Evolutionary conservation across 2,113 vertebrate species (phyloP), one percentile per base, ranked within the genome.

Genomic region (Chelonoidis abingdonii): DNA sequence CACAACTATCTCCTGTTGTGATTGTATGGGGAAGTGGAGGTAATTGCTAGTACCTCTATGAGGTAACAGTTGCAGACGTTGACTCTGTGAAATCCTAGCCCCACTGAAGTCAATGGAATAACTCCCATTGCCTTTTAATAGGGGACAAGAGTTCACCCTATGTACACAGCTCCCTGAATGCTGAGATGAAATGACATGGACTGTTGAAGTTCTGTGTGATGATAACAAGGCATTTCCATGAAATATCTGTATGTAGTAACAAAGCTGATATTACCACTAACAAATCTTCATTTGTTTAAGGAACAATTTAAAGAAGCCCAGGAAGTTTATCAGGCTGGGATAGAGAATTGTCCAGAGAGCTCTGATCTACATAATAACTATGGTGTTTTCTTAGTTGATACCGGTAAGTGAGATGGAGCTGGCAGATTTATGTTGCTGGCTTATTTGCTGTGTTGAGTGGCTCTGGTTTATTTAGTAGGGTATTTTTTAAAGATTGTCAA

Each of bases 331-430:
- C 97, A 98, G 79, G 98, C 98, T 89, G 99, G 99, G 44, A 99
- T 99, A 91, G 98, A 99, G 96, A 99, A 98, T 75, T 99, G 99
- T 79, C 99, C 99, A 0, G 99, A 99, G 91, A 99, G 98, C 97
- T 99, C 99, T 0, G 99, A 99, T 97, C 98, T 99, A 69, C 99
- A 99, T 93, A 99, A 99, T 93, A 99, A 99, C 97, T 99, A 99
- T 0, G 99, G 99, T 0, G 99, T 99, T 84, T 99, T 99, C 96
- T 97, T 99, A 93, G 99, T 99, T 59, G 99, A 99, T 86, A 98
- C 98, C 0, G 99, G 99, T 99, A 96, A 98, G 99, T 94, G 25
- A 93, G 72, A 85, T 80, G 35, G 12, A 96, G 4, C 31, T 29
- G 65, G 19, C 72, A 75, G 56, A 69, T 95, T 56, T 69, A 19